Conservation (phyloP, 2,113 vertebrate genomes). For the Anas platyrhynchos region DNA sequence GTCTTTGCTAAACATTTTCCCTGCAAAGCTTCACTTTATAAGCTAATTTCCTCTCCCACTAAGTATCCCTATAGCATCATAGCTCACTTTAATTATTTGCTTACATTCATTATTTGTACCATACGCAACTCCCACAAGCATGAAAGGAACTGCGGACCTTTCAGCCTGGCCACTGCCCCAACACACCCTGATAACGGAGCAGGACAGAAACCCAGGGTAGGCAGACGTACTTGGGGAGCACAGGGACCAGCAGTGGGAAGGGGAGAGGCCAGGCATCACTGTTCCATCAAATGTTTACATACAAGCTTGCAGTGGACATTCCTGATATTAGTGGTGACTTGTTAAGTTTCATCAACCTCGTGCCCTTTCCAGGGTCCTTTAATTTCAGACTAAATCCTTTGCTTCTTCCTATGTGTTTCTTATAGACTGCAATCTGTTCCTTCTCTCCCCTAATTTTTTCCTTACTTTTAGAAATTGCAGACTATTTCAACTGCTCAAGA, state of each 20-base stretch:
- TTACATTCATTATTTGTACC: too few species aligned
- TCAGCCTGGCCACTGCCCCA: background rate
- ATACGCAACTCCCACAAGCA: background rate
- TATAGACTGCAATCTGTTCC: background rate
- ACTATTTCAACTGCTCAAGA: background rate
- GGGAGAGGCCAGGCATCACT: background rate
- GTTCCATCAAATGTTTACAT: background rate
- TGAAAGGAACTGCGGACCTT: background rate
- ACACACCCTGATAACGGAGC: fast-evolving
- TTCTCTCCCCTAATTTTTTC: background rate
- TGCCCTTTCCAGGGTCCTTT: background rate
- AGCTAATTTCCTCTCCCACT: background rate
- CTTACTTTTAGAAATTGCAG: background rate
- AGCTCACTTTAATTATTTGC: background rate
- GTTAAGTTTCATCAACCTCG: background rate
- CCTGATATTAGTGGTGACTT: background rate
- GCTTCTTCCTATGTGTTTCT: background rate
- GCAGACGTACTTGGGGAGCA: background rate
- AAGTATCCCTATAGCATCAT: background rate
- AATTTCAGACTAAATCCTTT: background rate
- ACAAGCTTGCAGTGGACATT: background rate
- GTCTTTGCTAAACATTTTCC: background rate
- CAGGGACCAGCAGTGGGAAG: background rate
- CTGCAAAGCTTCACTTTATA: background rate
- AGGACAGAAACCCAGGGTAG: background rate